A percentile compares a stretch with the other conserved stretches of the same genome.
Evolutionary conservation across 2,113 vertebrate species (phyloP).

Genomic region (Acrocephalus arundinaceus): DNA sequence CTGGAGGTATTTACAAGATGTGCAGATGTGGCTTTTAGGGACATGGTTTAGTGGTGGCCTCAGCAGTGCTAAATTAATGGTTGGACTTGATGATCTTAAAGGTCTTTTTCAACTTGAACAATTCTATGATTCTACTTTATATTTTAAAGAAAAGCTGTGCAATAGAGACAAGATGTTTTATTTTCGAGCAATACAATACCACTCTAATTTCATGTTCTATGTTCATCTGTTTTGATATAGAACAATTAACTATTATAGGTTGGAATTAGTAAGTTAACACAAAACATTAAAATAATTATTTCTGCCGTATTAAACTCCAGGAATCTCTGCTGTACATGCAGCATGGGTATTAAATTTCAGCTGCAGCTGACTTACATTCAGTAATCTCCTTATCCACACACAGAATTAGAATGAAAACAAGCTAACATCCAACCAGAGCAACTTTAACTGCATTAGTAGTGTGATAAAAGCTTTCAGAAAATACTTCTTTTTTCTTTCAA

Average conservation of each 20-base stretch:
- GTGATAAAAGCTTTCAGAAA: not conserved
- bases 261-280: not conserved
- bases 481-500: not conserved
- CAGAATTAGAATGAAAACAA: not conserved
- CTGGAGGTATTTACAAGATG: not conserved
- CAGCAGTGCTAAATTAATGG: not conserved
- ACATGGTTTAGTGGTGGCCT: not conserved
- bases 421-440: not conserved
- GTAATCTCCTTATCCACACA: not conserved
- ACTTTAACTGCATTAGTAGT: not conserved
- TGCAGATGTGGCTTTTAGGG: not conserved
- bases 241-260: not conserved
- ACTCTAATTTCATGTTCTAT: not conserved
- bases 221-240: not conserved
- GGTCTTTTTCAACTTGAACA: not conserved
- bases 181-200: not conserved
- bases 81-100: not conserved
- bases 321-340: not conserved
- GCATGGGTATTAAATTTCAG: not conserved
- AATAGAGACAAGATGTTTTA: not conserved
- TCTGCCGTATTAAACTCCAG: not conserved
- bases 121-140: not conserved
- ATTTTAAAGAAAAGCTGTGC: not conserved
- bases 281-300: not conserved
- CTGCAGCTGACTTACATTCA: not conserved